Percentiles rank a stretch among this genome's conserved stretches.
Evolutionary conservation across 2,888 invertebrate species (phyloP).

Genomic region (Strigamia transsilvanica): DNA sequence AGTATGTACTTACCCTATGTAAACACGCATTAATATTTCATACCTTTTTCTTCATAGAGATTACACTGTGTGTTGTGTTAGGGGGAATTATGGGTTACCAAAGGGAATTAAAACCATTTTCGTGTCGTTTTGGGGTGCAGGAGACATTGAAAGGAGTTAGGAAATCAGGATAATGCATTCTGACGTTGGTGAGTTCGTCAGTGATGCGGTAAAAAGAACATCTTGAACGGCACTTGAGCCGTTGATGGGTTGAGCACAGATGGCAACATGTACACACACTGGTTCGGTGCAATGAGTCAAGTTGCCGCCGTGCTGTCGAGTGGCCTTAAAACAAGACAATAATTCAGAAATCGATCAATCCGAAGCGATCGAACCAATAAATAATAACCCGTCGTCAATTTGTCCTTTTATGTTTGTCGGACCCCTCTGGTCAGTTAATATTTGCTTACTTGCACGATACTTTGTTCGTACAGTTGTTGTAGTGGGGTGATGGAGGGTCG

Average conservation of each 20-base stretch:
- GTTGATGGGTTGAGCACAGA: slow-evolving; percentile 37
- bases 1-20: not conserved
- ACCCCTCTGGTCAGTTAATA: slow-evolving; percentile 24
- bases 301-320: slow-evolving; percentile 1
- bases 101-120: not conserved
- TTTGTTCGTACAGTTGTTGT: slow-evolving; percentile 4
- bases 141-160: not conserved
- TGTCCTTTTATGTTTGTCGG: not conserved
- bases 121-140: not conserved
- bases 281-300: not conserved
- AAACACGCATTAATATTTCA: no score
- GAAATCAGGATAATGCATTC: slow-evolving; percentile 12
- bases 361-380: no score
- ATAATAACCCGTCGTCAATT: not conserved
- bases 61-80: not conserved
- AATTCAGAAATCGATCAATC: not conserved
- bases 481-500: not conserved
- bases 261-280: slow-evolving; percentile 12
- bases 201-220: slow-evolving; percentile 33
- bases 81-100: not conserved
- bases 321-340: not conserved
- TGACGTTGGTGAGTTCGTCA: slow-evolving; percentile 14
- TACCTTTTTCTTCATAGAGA: not conserved
- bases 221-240: slow-evolving; percentile 8
- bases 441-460: slow-evolving; percentile 23